Evolutionary conservation across 92 coral and sea anemone genomes (phyloP).

Genomic region (Epizoanthus fatuus): DNA sequence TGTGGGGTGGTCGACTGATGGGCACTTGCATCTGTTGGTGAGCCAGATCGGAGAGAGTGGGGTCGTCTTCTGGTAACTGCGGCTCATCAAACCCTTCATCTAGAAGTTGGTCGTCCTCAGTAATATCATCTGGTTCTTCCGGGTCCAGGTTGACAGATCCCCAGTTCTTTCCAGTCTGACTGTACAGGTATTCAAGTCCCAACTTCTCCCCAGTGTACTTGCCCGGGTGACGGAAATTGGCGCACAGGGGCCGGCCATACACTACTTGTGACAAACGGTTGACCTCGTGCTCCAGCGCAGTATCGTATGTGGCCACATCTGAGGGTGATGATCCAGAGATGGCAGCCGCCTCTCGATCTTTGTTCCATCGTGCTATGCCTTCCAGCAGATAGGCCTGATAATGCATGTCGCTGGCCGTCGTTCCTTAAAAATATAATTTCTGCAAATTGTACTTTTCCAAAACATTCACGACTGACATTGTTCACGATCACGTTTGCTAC

Average conservation of each 20-base stretch:
- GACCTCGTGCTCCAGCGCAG: background rate
- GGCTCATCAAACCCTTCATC: conserved; percentile 48
- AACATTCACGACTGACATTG: background rate
- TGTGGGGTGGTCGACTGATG: background rate
- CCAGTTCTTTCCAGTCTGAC: conserved; percentile 49
- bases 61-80: conserved; percentile 4
- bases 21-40: background rate
- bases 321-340: background rate
- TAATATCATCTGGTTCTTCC: conserved; percentile 32
- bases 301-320: background rate
- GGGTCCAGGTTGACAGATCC: conserved; percentile 33
- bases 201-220: conserved; percentile 33
- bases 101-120: background rate
- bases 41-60: background rate
- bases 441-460: background rate
- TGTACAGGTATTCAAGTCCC: conserved; percentile 34
- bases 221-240: background rate
- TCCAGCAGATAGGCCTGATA: conserved; percentile 27
- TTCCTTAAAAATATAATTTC: background rate
- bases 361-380: background rate
- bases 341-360: background rate
- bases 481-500: background rate
- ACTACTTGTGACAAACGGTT: background rate
- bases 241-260: background rate
- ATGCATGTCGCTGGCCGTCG: conserved; percentile 21